These are phyloP conservation scores for Microctonus brassicae DNA, from an alignment of 2,888 invertebrate species.

Conservation along the genomic window DNA sequence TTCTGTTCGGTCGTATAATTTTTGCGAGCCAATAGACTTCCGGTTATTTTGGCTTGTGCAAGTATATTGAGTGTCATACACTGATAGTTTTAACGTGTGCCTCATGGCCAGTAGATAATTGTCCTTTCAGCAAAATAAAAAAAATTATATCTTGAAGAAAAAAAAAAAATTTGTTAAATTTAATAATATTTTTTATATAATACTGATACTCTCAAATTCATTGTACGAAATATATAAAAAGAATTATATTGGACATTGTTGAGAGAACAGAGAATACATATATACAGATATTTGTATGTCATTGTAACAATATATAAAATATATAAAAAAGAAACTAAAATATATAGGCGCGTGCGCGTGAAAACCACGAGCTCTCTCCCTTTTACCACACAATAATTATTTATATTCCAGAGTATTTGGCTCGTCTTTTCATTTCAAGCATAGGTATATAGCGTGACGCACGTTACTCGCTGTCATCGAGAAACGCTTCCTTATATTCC, in stretches of 20 bases:
- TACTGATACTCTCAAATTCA: too few relatives aligned
- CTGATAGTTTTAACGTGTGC: background rate
- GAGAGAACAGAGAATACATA: background rate
- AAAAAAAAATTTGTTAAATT: too few relatives aligned
- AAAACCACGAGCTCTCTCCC: slow-evolving; percentile 54
- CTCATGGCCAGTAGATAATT: background rate
- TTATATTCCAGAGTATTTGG: slow-evolving; percentile 54
- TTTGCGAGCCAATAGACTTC: background rate
- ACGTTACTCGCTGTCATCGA: slow-evolving; percentile 20
- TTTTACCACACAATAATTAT: slow-evolving; percentile 63
- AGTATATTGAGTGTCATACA: slow-evolving; percentile 1
- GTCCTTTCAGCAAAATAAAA: background rate
- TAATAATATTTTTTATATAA: too few relatives aligned
- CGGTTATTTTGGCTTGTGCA: background rate
- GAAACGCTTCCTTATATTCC: slow-evolving; percentile 4
- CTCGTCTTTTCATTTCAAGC: slow-evolving; percentile 47
- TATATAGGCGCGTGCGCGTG: slow-evolving; percentile 55
- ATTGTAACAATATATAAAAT: background rate
- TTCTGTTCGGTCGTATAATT: background rate
- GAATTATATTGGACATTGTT: too few relatives aligned
- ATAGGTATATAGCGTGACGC: slow-evolving; percentile 45
- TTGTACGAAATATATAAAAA: too few relatives aligned
- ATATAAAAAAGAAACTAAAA: background rate
- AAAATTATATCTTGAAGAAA: too few relatives aligned
- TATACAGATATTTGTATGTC: background rate